A percentile compares a stretch with the other conserved stretches of the same genome.
Evolutionary conservation across 2,113 vertebrate species (phyloP).

Genomic region (Ascaphus truei): DNA sequence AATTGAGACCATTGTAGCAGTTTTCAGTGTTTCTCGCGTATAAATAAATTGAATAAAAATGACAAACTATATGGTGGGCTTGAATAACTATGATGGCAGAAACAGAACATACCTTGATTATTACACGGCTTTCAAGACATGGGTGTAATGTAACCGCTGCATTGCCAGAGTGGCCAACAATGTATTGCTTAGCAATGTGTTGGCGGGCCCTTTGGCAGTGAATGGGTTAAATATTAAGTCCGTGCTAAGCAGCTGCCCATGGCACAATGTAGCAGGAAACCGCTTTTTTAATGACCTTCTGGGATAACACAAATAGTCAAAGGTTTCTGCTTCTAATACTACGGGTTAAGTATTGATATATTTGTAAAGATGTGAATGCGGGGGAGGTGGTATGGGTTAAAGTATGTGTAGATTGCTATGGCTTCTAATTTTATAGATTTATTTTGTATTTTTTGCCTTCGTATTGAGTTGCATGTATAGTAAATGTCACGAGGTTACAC

Average conservation of each 20-base stretch:
- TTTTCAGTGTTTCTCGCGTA: too few species aligned
- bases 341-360: slow-evolving; percentile 17
- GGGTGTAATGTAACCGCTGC: background rate
- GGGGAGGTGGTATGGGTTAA: background rate
- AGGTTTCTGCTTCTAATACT: background rate
- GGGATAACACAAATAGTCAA: background rate
- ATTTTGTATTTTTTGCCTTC: background rate
- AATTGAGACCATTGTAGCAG: too few species aligned
- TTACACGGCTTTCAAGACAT: too few species aligned
- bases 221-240: background rate
- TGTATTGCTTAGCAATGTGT: too few species aligned
- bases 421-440: slow-evolving; percentile 18
- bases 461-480: background rate
- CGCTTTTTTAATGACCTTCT: slow-evolving; percentile 11
- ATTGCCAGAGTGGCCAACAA: background rate
- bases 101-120: too few species aligned
- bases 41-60: too few species aligned
- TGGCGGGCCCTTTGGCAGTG: background rate
- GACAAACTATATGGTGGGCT: too few species aligned
- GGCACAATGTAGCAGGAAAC: background rate
- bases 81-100: too few species aligned
- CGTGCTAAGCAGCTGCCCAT: slow-evolving; percentile 7
- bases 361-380: background rate
- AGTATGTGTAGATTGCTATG: slow-evolving; percentile 1
- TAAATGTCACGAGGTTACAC: slow-evolving; percentile 15